Base-by-base conservation (phyloP, 37 sponge, comb jelly and placozoan genomes). In the Chondrosia reniformis region DNA sequence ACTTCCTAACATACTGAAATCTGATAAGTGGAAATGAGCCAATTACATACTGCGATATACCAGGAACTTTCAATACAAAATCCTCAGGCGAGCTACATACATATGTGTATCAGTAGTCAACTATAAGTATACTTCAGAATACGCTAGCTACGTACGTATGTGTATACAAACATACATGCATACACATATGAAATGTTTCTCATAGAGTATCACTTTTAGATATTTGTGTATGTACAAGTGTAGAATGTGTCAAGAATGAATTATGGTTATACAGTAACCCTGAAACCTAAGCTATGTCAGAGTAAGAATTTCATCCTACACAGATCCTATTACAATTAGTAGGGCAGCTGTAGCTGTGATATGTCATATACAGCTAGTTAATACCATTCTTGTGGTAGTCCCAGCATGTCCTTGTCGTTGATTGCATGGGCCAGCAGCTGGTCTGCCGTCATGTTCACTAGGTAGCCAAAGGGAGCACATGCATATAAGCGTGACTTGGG, bases 11-110 rank as follows among this genome's bases (percentile, higher is more conserved):
- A 63, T 81, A 75, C 10, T 61, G 40, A 62, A 84, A 88, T 56
- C 85, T 42, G 12, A 80, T 73, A 36, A 92, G 63, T 24, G 81
- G 76, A 55, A 40, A 27, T 46, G 67, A 5, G 3, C 92, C 89
- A 63, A 82, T 74, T 41, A 92, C 52, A 37, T 77, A 92, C 55
- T 55, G 73, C 33, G 77, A 65, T 65, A 81, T 61, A 15, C 80
- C 88, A 55, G 79, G 72, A 15, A 87, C 85, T 75, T 92, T 92
- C 76, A 92, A 46, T 2, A 88, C 76, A 75, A 59, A 84, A 75
- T 88, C 85, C 30, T 45, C 46, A 49, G 52, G 15, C 10, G 10
- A 49, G 15, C 15, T 15, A 49, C 52, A 49, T 49, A 49, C 52
- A 49, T 19, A 15, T 15, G 15, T 15, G 15, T 10, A 15, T 19